Evolutionary conservation across 2,888 invertebrate species (phyloP).

Genomic region (Suillia variegata): DNA sequence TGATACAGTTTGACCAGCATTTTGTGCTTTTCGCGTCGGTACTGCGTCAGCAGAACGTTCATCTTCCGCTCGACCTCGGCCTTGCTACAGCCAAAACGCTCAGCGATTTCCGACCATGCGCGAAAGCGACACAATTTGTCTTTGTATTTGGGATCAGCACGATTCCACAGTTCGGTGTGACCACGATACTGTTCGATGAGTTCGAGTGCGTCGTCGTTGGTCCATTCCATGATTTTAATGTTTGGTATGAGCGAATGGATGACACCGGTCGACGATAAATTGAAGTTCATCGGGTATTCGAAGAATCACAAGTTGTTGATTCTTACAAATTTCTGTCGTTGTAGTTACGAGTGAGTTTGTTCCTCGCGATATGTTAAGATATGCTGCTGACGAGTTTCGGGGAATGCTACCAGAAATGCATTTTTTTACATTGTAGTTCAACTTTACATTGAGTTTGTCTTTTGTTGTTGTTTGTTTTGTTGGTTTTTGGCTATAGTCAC

Average conservation of each 20-base stretch:
- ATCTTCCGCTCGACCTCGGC: conserved; percentile 60
- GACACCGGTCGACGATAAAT: conserved; percentile 34
- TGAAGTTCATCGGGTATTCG: conserved; percentile 46
- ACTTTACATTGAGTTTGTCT: too few relatives aligned
- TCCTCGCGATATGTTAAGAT: conserved; percentile 2
- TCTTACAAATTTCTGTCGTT: conserved; percentile 3
- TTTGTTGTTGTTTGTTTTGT: conserved; percentile 8
- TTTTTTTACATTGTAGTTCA: conserved; percentile 5
- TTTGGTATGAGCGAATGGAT: conserved; percentile 19
- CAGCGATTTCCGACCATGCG: conserved; percentile 59
- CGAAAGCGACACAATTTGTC: conserved; percentile 58
- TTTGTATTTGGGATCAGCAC: conserved; percentile 59
- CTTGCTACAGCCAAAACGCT: conserved; percentile 58
- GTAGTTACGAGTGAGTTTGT: conserved; percentile 2
- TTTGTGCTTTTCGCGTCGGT: conserved; percentile 59
- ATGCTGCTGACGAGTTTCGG: conserved; percentile 18
- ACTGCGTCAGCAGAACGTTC: conserved; percentile 58
- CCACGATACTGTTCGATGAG: conserved; percentile 58
- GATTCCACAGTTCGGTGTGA: conserved; percentile 59
- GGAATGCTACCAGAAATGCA: conserved; percentile 48
- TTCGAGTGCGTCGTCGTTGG: conserved; percentile 58
- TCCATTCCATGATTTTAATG: conserved; percentile 56
- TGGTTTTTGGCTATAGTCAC: conserved; percentile 2
- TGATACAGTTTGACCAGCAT: conserved; percentile 58
- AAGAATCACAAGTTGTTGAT: too few relatives aligned